These are phyloP conservation scores for Lates calcarifer DNA, from an alignment of 2,113 vertebrate species.

Conservation along the genomic window DNA sequence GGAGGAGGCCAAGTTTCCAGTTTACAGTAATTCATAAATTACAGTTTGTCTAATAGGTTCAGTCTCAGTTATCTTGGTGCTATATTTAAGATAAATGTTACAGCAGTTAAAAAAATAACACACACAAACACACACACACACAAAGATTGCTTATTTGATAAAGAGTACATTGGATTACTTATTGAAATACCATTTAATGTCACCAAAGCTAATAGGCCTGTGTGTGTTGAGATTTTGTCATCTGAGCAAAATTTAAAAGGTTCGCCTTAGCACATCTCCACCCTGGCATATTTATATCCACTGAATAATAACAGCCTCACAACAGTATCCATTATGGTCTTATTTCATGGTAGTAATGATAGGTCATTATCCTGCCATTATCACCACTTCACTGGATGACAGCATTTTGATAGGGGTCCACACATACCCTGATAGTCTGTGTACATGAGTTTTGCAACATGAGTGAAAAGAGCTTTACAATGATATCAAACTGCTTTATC, in stretches of 20 bases:
- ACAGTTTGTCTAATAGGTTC: slow-evolving; percentile 10
- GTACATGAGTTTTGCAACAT: not conserved
- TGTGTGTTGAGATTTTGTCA: slow-evolving; percentile 1
- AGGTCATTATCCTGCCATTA: slow-evolving; percentile 18
- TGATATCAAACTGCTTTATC: slow-evolving; percentile 13
- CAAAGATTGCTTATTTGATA: not conserved
- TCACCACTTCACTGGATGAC: slow-evolving; percentile 10
- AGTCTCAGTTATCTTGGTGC: not conserved
- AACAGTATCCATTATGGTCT: not conserved
- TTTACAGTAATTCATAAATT: slow-evolving; percentile 7
- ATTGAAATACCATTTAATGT: not conserved
- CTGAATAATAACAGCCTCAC: not conserved
- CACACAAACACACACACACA: too few relatives aligned
- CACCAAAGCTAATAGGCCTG: not conserved
- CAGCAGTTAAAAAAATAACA: not conserved
- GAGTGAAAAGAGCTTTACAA: not conserved
- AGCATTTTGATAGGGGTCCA: slow-evolving; percentile 5
- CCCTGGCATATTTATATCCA: not conserved
- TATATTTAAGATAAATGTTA: slow-evolving; percentile 1
- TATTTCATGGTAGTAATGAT: slow-evolving; percentile 21
- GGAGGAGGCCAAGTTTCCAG: not conserved
- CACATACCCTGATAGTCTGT: not conserved
- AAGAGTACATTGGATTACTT: not conserved
- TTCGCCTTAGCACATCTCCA: not conserved
- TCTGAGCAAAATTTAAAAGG: not conserved